Conservation (phyloP, 2,797 vertebrate species). For the Schizopygopsis malacanthus region DNA sequence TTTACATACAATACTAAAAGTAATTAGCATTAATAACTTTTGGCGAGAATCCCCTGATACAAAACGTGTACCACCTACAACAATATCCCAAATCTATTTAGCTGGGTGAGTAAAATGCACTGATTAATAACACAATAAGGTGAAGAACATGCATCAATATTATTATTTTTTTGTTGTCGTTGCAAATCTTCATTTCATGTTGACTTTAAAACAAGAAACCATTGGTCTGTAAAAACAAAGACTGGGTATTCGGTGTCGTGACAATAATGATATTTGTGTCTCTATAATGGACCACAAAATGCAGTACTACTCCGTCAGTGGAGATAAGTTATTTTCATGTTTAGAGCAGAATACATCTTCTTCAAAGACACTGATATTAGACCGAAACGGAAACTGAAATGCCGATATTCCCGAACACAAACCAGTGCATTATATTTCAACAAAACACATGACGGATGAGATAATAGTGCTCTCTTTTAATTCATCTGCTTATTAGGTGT, state of each 20-base stretch:
- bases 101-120: background rate
- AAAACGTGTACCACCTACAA: background rate
- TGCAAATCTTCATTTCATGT: background rate
- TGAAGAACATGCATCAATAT: background rate
- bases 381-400: background rate
- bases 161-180: too few relatives aligned
- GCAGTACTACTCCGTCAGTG: background rate
- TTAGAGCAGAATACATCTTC: slow-evolving; percentile 7
- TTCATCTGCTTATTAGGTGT: slow-evolving; percentile 87
- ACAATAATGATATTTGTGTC: background rate
- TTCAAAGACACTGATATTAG: background rate
- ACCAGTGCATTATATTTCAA: background rate
- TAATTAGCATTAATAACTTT: background rate
- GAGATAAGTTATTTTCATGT: background rate
- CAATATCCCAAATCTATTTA: background rate
- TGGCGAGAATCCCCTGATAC: background rate
- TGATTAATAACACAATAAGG: background rate
- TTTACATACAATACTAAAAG: background rate
- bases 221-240: slow-evolving; percentile 1
- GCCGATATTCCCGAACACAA: slow-evolving; percentile 11
- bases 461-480: slow-evolving; percentile 60
- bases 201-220: slow-evolving; percentile 8
- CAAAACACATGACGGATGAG: slow-evolving; percentile 8
- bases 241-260: background rate
- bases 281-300: background rate